A percentile compares a stretch with the other conserved stretches of the same genome.
Evolutionary conservation across 2,113 vertebrate genomes (phyloP).

Genomic region (Proteles cristata): DNA sequence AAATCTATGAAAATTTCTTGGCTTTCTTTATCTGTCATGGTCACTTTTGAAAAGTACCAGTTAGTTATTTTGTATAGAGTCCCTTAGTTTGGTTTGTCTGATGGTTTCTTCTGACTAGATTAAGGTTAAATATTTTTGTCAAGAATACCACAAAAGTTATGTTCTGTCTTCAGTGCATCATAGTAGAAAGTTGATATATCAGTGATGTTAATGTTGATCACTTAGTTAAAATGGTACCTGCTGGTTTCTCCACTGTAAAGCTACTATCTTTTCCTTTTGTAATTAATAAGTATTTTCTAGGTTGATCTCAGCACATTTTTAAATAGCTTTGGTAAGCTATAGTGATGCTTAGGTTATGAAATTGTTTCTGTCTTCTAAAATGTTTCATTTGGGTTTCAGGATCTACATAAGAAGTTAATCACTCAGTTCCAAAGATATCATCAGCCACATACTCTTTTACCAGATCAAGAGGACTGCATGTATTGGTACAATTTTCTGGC

Average conservation of each 20-base stretch:
- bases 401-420: conserved; percentile 94
- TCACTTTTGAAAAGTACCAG: conserved; percentile 7
- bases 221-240: background rate
- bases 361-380: conserved; percentile 52
- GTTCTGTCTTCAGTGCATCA: background rate
- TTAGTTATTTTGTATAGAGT: background rate
- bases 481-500: conserved; percentile 96
- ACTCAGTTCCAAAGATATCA: conserved; percentile 91
- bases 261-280: background rate
- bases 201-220: background rate
- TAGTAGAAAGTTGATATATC: background rate
- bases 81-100: background rate
- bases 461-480: conserved; percentile 91
- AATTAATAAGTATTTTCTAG: background rate
- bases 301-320: background rate
- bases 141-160: background rate
- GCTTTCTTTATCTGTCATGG: background rate
- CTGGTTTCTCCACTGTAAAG: background rate
- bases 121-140: background rate
- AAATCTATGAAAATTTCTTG: conserved; percentile 25
- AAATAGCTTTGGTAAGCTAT: conserved; percentile 7
- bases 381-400: conserved; percentile 84
- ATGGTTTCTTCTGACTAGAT: conserved; percentile 1
- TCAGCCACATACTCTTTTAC: conserved; percentile 83
- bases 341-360: background rate